phyloP scores from a whole-genome alignment of 2,797 vertebrate species.

The Leucoraja ocellata region DNA sequence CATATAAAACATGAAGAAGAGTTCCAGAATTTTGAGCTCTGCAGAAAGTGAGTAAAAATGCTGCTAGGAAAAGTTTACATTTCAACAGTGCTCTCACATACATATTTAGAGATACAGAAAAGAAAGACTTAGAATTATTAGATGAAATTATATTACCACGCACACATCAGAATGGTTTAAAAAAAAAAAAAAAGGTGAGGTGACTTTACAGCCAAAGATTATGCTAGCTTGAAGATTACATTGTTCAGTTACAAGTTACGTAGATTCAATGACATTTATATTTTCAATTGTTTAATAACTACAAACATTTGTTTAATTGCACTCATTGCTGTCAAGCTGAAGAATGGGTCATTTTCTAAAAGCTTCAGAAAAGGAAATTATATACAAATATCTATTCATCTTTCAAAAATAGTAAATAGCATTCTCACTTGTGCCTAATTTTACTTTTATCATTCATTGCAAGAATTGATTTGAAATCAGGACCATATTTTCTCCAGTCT shows the following conservation, averaged over 20 bases:
- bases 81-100: background rate
- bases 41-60: background rate
- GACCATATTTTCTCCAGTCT: background rate
- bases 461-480: background rate
- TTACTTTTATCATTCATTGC: background rate
- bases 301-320: background rate
- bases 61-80: background rate
- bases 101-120: too few relatives aligned
- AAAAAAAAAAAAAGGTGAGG: background rate
- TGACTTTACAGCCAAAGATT: background rate
- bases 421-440: background rate
- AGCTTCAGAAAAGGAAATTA: background rate
- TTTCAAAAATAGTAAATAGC: background rate
- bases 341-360: background rate
- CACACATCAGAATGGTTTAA: background rate
- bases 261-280: background rate
- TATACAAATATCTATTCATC: background rate
- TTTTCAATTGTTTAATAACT: background rate
- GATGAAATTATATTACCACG: background rate
- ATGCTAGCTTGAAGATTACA: background rate
- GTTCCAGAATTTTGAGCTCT: background rate
- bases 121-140: background rate
- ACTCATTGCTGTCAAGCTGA: background rate
- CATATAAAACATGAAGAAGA: background rate
- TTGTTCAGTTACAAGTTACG: background rate